Evolutionary conservation across 2,888 invertebrate genomes (phyloP).

Genomic region (Chrysopilus asiliformis): DNA sequence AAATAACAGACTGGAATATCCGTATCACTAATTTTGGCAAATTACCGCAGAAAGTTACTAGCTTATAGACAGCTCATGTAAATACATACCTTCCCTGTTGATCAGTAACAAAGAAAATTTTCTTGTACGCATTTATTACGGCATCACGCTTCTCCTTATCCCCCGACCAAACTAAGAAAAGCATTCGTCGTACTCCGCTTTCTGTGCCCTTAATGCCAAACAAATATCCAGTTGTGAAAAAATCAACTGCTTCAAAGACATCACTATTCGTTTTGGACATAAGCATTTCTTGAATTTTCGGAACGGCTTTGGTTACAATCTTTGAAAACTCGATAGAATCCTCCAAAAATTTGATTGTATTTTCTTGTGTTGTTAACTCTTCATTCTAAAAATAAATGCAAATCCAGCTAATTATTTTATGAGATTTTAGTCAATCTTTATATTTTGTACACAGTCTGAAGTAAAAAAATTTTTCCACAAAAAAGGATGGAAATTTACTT

Average conservation of each 20-base stretch:
- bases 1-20: too few species aligned
- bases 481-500: too few species aligned
- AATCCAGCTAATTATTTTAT: too few species aligned
- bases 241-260: slow-evolving; percentile 77
- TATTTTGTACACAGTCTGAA: too few species aligned
- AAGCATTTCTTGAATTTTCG: slow-evolving; percentile 58
- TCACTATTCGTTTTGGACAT: slow-evolving; percentile 62
- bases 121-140: slow-evolving; percentile 62
- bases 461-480: too few species aligned
- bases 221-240: slow-evolving; percentile 68
- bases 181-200: slow-evolving; percentile 59
- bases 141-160: slow-evolving; percentile 61
- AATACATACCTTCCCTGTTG: too few species aligned
- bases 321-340: slow-evolving; percentile 44
- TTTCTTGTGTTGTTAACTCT: slow-evolving; percentile 45
- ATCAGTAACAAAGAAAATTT: slow-evolving; percentile 33
- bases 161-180: slow-evolving; percentile 65
- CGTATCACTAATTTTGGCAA: too few species aligned
- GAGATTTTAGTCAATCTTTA: too few species aligned
- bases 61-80: too few species aligned
- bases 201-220: slow-evolving; percentile 64
- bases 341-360: slow-evolving; percentile 56
- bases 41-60: too few species aligned
- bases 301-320: slow-evolving; percentile 35
- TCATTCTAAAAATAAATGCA: slow-evolving; percentile 30